phyloP scores from a whole-genome alignment of 2,888 invertebrate genomes.

The Tetranychus piercei region DNA sequence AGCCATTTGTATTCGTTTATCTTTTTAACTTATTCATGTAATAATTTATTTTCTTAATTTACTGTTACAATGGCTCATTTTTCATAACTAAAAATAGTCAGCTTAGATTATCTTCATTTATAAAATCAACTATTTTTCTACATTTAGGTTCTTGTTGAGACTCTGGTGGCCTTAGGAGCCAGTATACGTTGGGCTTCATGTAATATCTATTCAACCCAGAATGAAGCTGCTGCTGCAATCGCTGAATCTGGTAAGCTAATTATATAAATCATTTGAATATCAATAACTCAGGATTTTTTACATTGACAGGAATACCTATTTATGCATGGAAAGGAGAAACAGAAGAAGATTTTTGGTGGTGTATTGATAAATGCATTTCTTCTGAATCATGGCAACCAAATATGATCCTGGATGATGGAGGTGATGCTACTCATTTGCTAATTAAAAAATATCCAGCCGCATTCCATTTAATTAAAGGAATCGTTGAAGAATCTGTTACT shows the following conservation, averaged over 20 bases:
- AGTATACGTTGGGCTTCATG: constrained; percentile 83
- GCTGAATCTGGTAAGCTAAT: constrained; percentile 48
- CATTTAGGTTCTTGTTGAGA: constrained; percentile 37
- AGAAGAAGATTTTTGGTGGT: constrained; percentile 99
- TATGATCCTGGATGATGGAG: constrained; percentile 92
- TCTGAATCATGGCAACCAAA: constrained; percentile 87
- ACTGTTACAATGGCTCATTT: too few relatives aligned
- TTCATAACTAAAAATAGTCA: background rate
- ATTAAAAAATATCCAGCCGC: constrained; percentile 80
- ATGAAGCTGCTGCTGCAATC: constrained; percentile 86
- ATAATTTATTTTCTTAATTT: too few relatives aligned
- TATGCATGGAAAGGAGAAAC: constrained; percentile 95
- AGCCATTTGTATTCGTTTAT: background rate
- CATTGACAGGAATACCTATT: constrained; percentile 46
- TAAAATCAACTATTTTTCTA: background rate
- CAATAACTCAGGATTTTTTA: constrained; percentile 1
- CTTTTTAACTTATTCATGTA: background rate
- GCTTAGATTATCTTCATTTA: background rate
- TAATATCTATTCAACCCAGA: constrained; percentile 94
- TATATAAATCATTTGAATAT: background rate
- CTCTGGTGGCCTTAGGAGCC: constrained; percentile 36
- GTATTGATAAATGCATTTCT: constrained; percentile 84
- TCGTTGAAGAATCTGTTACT: constrained; percentile 91
- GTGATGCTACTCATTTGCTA: constrained; percentile 89
- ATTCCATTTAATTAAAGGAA: constrained; percentile 81